These are phyloP conservation scores for Macrocentrus cingulum DNA, from an alignment of 1,140 invertebrate genomes.

Conservation along the genomic window DNA sequence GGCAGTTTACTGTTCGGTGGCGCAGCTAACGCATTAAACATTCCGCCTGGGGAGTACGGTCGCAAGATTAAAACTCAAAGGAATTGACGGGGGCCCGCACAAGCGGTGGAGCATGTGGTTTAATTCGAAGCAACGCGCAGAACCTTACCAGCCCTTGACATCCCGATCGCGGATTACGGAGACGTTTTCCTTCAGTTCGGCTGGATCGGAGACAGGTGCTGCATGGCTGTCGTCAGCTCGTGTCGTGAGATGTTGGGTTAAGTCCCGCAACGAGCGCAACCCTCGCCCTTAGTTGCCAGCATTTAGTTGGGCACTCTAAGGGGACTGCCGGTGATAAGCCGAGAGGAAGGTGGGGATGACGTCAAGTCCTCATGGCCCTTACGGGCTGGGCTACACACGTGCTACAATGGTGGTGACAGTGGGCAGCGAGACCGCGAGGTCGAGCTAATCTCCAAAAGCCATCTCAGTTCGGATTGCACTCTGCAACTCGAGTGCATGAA, in stretches of 20 bases:
- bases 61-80: constrained; percentile 61
- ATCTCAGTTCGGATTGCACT: constrained; percentile 53
- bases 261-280: constrained; percentile 61
- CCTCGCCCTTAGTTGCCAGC: constrained; percentile 49
- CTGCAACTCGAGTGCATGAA: constrained; percentile 57
- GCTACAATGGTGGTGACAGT: constrained; percentile 57
- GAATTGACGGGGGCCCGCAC: constrained; percentile 58
- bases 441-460: constrained; percentile 51
- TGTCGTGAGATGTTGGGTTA: constrained; percentile 62
- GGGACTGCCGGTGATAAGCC: constrained; percentile 49
- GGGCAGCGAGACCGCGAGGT: constrained; percentile 46
- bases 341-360: constrained; percentile 57
- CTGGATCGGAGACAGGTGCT: constrained; percentile 50
- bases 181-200: background rate
- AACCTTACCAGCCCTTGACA: constrained; percentile 58
- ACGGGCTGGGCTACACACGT: constrained; percentile 59
- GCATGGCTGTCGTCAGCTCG: constrained; percentile 62
- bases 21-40: constrained; percentile 54
- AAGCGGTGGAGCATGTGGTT: constrained; percentile 61
- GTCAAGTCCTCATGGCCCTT: constrained; percentile 62
- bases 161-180: constrained; percentile 23
- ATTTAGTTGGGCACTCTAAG: constrained; percentile 49
- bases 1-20: constrained; percentile 32
- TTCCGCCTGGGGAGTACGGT: constrained; percentile 57
- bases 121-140: constrained; percentile 60